Percentiles rank a stretch among this genome's conserved stretches.
These are phyloP conservation scores for Holocentrus rufus DNA, from an alignment of 2,797 vertebrate genomes.

Conservation along the genomic window DNA sequence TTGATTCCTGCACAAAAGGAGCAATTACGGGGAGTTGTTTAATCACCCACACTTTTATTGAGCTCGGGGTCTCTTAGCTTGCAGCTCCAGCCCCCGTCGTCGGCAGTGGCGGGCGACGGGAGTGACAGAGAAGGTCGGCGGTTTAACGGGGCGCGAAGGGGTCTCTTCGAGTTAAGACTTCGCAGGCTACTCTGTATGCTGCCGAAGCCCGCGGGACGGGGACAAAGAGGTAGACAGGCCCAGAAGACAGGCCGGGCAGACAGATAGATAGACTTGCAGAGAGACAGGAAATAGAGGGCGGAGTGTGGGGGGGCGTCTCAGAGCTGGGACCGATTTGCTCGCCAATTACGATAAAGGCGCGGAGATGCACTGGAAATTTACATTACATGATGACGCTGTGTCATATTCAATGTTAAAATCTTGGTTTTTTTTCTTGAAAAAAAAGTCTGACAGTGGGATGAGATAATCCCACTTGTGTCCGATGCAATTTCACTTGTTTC, in stretches of 20 bases:
- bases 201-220: constrained; percentile 67
- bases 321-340: constrained; percentile 54
- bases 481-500: no score
- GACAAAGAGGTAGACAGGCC: constrained; percentile 70
- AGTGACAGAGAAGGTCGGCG: constrained; percentile 82
- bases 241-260: constrained; percentile 65
- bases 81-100: constrained; percentile 74
- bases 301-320: constrained; percentile 62
- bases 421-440: no score
- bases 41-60: constrained; percentile 82
- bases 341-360: constrained; percentile 48
- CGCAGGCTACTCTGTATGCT: constrained; percentile 64
- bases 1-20: constrained; percentile 81
- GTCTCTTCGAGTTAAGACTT: constrained; percentile 77
- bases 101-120: constrained; percentile 64
- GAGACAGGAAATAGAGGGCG: constrained; percentile 61
- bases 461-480: no score
- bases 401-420: no score
- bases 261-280: constrained; percentile 68
- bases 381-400: constrained; percentile 25
- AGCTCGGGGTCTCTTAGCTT: constrained; percentile 78
- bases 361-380: constrained; percentile 13
- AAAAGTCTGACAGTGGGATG: no score
- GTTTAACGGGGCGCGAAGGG: constrained; percentile 79
- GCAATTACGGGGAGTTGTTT: constrained; percentile 83